phyloP scores from a whole-genome alignment of 1,140 invertebrate species.

The Atta texana region DNA sequence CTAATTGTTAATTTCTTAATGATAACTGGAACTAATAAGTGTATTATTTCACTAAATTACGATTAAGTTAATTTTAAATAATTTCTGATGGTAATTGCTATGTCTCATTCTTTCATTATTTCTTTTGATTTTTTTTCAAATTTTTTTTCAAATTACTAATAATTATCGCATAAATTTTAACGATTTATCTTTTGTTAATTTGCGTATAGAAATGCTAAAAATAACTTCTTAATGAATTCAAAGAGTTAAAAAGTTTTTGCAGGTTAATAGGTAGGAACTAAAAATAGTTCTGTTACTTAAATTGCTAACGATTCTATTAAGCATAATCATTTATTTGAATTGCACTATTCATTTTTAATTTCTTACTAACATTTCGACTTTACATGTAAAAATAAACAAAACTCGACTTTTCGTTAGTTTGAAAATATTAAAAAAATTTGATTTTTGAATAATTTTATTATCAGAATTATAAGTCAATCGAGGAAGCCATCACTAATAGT shows the following conservation, averaged over 20 bases:
- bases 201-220: neutral
- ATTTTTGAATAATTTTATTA: slow-evolving; percentile 2
- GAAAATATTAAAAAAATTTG: neutral
- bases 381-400: neutral
- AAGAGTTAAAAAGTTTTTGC: neutral
- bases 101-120: neutral
- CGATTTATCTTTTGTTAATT: neutral
- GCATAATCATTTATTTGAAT: neutral
- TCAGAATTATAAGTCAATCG: neutral
- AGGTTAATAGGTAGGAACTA: neutral
- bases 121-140: neutral
- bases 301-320: neutral
- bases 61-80: neutral
- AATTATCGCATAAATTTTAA: neutral
- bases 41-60: neutral
- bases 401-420: neutral
- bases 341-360: neutral
- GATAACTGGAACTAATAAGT: neutral
- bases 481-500: neutral
- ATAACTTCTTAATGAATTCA: neutral
- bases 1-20: neutral
- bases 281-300: neutral
- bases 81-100: neutral
- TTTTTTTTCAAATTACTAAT: neutral
- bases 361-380: neutral